Percentiles rank a stretch among this genome's conserved stretches.
Evolutionary conservation across 2,113 vertebrate species (phyloP).

Genomic region (Balaeniceps rex): DNA sequence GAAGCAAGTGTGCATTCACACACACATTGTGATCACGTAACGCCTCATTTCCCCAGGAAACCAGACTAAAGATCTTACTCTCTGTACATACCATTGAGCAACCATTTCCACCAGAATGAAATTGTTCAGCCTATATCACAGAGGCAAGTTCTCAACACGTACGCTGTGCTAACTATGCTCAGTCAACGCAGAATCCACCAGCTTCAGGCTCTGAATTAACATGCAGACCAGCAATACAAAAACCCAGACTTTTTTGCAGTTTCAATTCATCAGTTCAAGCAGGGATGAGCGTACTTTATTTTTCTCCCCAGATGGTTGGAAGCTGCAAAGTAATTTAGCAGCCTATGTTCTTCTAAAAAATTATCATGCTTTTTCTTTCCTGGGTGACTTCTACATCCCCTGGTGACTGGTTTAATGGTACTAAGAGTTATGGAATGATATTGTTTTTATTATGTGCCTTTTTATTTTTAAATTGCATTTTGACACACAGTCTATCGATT

Average conservation of each 20-base stretch:
- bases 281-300: constrained; percentile 21
- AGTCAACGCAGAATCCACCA: background rate
- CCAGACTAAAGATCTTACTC: background rate
- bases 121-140: background rate
- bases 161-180: background rate
- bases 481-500: background rate
- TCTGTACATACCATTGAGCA: background rate
- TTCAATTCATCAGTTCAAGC: constrained; percentile 50
- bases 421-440: background rate
- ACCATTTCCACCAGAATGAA: background rate
- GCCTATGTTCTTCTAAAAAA: constrained; percentile 42
- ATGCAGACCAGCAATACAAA: constrained; percentile 26
- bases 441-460: constrained; percentile 21
- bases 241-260: background rate
- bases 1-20: background rate
- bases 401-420: constrained; percentile 10
- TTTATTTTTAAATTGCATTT: constrained; percentile 39
- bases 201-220: constrained; percentile 13
- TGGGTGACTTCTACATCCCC: constrained; percentile 18
- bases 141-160: background rate
- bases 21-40: background rate
- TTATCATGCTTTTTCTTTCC: constrained; percentile 22
- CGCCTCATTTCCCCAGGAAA: background rate
- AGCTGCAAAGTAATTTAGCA: constrained; percentile 50
- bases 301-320: constrained; percentile 45